These are phyloP conservation scores for Myoxocephalus aenaeus DNA, from an alignment of 2,797 vertebrate genomes.

Conservation along the genomic window DNA sequence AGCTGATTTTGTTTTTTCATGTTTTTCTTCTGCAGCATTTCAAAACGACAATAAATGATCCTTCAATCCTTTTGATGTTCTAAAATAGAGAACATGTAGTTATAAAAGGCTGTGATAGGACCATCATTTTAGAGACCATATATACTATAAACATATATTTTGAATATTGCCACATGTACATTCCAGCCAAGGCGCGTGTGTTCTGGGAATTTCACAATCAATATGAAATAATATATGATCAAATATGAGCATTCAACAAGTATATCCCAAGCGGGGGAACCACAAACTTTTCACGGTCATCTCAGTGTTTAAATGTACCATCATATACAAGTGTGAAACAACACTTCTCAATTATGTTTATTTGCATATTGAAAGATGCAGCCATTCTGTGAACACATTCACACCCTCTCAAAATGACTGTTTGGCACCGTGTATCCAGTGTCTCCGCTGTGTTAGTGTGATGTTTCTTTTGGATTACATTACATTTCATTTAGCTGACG, in stretches of 20 bases:
- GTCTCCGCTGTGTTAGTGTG: background rate
- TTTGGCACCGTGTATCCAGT: background rate
- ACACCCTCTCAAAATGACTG: constrained; percentile 22
- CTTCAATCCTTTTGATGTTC: background rate
- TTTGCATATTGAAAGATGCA: constrained; percentile 41
- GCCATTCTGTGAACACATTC: constrained; percentile 7
- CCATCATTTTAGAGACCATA: background rate
- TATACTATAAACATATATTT: no score
- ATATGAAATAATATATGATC: no score
- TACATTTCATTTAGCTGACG: no score
- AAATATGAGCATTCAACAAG: no score
- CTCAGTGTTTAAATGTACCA: background rate
- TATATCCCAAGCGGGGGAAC: no score
- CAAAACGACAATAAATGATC: no score
- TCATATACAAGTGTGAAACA: background rate
- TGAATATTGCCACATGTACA: background rate
- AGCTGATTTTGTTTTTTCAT: no score
- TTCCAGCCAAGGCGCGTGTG: background rate
- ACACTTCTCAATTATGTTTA: constrained; percentile 25
- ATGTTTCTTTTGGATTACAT: background rate
- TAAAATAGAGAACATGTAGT: background rate
- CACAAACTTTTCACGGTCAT: background rate
- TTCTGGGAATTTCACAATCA: no score
- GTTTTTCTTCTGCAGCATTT: no score
- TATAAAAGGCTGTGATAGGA: background rate